Conservation (phyloP, 2,888 invertebrate genomes). For the Lepidochitona cinerea region DNA sequence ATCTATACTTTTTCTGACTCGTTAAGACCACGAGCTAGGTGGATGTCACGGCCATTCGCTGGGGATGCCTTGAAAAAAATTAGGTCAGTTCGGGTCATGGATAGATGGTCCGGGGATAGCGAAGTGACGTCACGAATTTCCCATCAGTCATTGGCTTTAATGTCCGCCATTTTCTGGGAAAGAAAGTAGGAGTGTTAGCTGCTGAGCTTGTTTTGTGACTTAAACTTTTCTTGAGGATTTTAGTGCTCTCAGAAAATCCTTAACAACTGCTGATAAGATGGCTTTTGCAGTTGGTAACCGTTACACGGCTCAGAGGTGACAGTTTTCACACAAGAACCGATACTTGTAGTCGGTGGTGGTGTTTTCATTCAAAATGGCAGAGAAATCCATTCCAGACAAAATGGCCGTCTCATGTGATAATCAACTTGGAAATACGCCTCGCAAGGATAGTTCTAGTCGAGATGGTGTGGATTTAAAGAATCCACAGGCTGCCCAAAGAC, state of each 20-base stretch:
- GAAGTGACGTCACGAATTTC: slow-evolving; percentile 14
- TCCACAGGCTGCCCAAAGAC: slow-evolving; percentile 25
- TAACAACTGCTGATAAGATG: background rate
- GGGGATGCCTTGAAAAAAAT: too few species aligned
- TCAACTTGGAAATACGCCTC: slow-evolving; percentile 33
- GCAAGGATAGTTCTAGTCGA: slow-evolving; percentile 36
- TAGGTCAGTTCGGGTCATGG: background rate
- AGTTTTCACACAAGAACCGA: slow-evolving; percentile 4
- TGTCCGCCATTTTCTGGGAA: slow-evolving; percentile 37
- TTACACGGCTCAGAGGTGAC: background rate
- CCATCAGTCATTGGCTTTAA: slow-evolving; percentile 39
- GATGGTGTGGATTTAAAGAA: slow-evolving; percentile 42
- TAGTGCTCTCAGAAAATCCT: background rate
- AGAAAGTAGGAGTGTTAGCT: slow-evolving; percentile 1
- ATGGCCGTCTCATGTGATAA: slow-evolving; percentile 55
- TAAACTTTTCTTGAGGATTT: slow-evolving; percentile 6
- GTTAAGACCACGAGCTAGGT: too few species aligned
- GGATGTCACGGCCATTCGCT: too few species aligned
- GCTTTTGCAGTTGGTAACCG: background rate
- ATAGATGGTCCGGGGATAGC: background rate
- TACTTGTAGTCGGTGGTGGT: slow-evolving; percentile 4
- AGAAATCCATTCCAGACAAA: slow-evolving; percentile 42
- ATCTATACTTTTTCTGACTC: too few species aligned
- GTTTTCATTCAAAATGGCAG: slow-evolving; percentile 41
- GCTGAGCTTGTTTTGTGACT: slow-evolving; percentile 6